Conservation (phyloP, 2,888 invertebrate genomes). For the Agonopterix arenella region DNA sequence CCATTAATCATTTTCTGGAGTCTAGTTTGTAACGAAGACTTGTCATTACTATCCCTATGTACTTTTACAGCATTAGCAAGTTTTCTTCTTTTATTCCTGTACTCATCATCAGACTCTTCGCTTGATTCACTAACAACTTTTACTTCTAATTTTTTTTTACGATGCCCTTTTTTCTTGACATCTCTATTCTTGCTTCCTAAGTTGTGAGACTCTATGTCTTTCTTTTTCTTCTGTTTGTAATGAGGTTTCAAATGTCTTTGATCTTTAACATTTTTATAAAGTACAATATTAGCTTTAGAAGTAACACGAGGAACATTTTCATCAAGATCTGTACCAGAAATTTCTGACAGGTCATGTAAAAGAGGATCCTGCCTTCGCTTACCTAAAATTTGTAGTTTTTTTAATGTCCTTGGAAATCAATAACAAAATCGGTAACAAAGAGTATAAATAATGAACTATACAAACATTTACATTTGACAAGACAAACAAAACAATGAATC, state of each 20-base stretch:
- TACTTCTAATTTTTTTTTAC: slow-evolving; percentile 30
- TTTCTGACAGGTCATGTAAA: slow-evolving; percentile 46
- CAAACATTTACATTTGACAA: too few species aligned
- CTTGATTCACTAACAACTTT: slow-evolving; percentile 47
- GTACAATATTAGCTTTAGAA: slow-evolving; percentile 10
- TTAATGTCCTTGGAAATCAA: neutral
- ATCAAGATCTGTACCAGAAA: slow-evolving; percentile 49
- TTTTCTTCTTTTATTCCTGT: slow-evolving; percentile 61
- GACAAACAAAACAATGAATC: too few species aligned
- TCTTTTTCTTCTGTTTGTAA: slow-evolving; percentile 40
- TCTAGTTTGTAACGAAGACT: slow-evolving; percentile 54
- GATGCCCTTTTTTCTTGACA: slow-evolving; percentile 32
- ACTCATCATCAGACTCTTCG: slow-evolving; percentile 65
- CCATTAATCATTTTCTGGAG: slow-evolving; percentile 55
- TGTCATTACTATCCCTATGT: slow-evolving; percentile 40
- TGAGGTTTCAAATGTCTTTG: slow-evolving; percentile 31
- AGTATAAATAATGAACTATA: too few species aligned
- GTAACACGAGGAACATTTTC: slow-evolving; percentile 23
- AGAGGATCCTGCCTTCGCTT: slow-evolving; percentile 26
- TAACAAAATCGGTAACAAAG: too few species aligned
- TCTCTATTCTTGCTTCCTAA: slow-evolving; percentile 27
- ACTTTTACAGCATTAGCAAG: slow-evolving; percentile 74
- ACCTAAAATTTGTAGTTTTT: slow-evolving; percentile 28
- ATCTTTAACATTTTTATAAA: slow-evolving; percentile 21
- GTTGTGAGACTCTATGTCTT: slow-evolving; percentile 21